These are phyloP conservation scores for Crossaster papposus DNA, from an alignment of 53 echinoderm and acorn worm genomes.

Conservation along the genomic window DNA sequence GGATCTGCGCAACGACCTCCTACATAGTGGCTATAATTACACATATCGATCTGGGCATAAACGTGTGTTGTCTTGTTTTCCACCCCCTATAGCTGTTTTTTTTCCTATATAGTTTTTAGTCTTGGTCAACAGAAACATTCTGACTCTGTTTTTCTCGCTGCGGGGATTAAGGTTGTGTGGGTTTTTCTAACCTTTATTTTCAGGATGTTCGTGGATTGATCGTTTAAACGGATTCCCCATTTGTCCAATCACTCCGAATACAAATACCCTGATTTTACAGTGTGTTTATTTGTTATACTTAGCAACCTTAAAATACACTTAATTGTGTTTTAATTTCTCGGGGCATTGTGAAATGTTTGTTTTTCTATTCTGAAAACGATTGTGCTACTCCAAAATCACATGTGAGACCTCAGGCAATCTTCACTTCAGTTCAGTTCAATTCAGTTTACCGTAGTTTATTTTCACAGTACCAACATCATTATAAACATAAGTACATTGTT, in stretches of 20 bases:
- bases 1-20: not conserved
- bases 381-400: too few relatives aligned
- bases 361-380: too few relatives aligned
- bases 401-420: too few relatives aligned
- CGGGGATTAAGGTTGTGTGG: too few relatives aligned
- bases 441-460: too few relatives aligned
- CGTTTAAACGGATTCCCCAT: not conserved
- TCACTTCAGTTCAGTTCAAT: too few relatives aligned
- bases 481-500: too few relatives aligned
- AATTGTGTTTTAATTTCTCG: not conserved
- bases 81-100: not conserved
- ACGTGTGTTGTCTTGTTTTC: not conserved
- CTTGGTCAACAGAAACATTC: slow-evolving; percentile 10
- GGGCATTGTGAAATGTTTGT: too few relatives aligned
- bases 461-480: too few relatives aligned
- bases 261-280: not conserved
- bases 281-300: not conserved
- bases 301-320: not conserved
- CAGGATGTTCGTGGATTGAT: not conserved
- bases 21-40: not conserved
- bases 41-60: slow-evolving; percentile 3
- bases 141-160: not conserved
- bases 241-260: not conserved
- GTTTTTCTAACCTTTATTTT: too few relatives aligned
- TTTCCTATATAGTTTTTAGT: not conserved